Base-by-base conservation (phyloP, 1,140 invertebrate species). In the Agraylea sexmaculata region DNA sequence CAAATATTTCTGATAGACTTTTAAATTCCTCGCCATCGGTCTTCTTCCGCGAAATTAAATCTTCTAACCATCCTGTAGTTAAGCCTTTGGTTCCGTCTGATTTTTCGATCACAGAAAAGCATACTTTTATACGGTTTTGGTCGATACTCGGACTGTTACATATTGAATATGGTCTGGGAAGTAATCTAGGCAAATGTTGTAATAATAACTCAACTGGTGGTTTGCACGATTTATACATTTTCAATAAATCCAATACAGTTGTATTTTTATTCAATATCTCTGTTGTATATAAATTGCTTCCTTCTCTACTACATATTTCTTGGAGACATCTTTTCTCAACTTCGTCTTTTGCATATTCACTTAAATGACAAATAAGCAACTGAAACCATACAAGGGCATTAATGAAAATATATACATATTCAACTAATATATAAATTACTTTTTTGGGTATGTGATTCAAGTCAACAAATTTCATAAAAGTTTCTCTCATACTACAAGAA, bases 91-190 rank as follows among this genome's bases (percentile, higher is more conserved):
- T 63, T 20, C 58, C 53, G 50, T 70, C 65, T 2, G 52, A 52
- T 37, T 74, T 58, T 42, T 70, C 51, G 20, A 78, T 58, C 6
- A 83, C 59, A 53, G 77, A 82, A 52, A 86, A 87, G 25, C 76
- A 75, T 49, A 87, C 73, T 42, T 70, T 69, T 7, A 86, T 46
- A 21, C 57, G 46, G 31, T 62, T 59, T 5, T 58, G 46, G 29
- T 63, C 43, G 34, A 54, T 51, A 29, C 71, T 49, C 5, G 69
- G 67, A 45, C 76, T 82, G 37, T 80, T 85, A 4, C 77, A 73
- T 47, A 88, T 80, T 2, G 85, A 88, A 63, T 88, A 90, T 13
- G 81, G 74, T 40, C 87, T 62, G 5, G 87, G 82, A 30, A 78
- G 59, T 11, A 90, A 62, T 16, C 74, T 67, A 2, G 82, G 77